Evolutionary conservation across 2,888 invertebrate genomes (phyloP).

Genomic region (Omphaloscelis lunosa): DNA sequence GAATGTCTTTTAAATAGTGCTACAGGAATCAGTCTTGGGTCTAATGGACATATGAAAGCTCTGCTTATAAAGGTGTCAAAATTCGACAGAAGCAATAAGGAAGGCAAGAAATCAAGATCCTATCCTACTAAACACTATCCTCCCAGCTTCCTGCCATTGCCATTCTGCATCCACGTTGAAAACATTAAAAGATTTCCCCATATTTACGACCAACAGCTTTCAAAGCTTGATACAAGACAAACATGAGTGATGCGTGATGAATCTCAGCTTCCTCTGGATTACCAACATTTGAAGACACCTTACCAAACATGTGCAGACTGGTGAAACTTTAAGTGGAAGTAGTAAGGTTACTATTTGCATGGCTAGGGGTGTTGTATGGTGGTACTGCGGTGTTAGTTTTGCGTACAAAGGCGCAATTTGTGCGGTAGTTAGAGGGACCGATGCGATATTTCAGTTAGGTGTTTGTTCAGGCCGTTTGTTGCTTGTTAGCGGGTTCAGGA

Average conservation of each 20-base stretch:
- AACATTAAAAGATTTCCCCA: constrained; percentile 65
- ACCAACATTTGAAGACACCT: constrained; percentile 49
- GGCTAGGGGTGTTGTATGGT: constrained; percentile 46
- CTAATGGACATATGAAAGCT: neutral
- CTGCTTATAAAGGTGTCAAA: too few relatives aligned
- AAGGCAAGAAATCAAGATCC: neutral
- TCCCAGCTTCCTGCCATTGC: constrained; percentile 37
- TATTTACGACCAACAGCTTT: constrained; percentile 53
- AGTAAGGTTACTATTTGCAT: constrained; percentile 53
- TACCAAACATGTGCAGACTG: neutral
- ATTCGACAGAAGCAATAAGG: neutral
- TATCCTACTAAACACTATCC: constrained; percentile 9
- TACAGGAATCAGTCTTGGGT: neutral
- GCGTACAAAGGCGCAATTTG: constrained; percentile 77
- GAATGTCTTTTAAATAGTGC: neutral
- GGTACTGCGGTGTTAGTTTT: constrained; percentile 73
- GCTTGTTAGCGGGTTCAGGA: constrained; percentile 68
- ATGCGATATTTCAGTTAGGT: constrained; percentile 75
- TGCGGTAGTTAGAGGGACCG: constrained; percentile 72
- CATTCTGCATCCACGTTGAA: constrained; percentile 57
- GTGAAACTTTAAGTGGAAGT: neutral
- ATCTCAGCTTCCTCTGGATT: constrained; percentile 73
- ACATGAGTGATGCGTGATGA: constrained; percentile 66
- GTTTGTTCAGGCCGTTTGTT: constrained; percentile 75
- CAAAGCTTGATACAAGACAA: constrained; percentile 56